These are phyloP conservation scores for Deilephila elpenor DNA, from an alignment of 2,888 invertebrate genomes.

Conservation along the genomic window DNA sequence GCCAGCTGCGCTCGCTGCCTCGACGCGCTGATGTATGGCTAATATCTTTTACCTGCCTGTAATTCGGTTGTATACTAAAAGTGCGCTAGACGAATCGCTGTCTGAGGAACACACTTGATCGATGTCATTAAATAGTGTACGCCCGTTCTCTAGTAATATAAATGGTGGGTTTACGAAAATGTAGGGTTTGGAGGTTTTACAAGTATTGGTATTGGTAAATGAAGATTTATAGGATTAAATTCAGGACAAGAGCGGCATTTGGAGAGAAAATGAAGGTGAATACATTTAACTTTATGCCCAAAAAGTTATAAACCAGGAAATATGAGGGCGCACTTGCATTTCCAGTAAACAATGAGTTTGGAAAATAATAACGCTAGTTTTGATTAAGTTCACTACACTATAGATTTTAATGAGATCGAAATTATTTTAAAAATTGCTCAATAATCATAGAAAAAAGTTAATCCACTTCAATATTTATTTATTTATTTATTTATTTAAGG, in stretches of 20 bases:
- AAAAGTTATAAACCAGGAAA: no score
- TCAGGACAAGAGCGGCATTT: neutral
- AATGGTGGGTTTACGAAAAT: neutral
- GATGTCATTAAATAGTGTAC: slow-evolving; percentile 6
- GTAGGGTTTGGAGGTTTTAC: neutral
- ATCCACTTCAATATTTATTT: no score
- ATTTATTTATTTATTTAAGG: no score
- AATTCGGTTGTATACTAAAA: slow-evolving; percentile 33
- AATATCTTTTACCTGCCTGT: slow-evolving; percentile 53
- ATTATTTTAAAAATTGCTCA: no score
- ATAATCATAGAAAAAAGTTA: no score
- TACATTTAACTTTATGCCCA: no score
- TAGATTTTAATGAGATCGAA: no score
- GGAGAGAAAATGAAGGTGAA: no score
- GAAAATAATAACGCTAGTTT: no score
- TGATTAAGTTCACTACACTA: no score
- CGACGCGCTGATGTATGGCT: slow-evolving; percentile 52
- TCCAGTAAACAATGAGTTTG: no score
- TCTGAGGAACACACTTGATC: slow-evolving; percentile 36
- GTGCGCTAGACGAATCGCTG: slow-evolving; percentile 32
- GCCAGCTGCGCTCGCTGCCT: slow-evolving; percentile 51
- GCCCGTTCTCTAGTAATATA: neutral
- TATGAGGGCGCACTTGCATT: no score
- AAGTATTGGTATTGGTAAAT: neutral
- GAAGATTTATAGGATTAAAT: neutral